Evolutionary conservation across 2,888 invertebrate genomes (phyloP).

Genomic region (Eucriotettix oculatus): DNA sequence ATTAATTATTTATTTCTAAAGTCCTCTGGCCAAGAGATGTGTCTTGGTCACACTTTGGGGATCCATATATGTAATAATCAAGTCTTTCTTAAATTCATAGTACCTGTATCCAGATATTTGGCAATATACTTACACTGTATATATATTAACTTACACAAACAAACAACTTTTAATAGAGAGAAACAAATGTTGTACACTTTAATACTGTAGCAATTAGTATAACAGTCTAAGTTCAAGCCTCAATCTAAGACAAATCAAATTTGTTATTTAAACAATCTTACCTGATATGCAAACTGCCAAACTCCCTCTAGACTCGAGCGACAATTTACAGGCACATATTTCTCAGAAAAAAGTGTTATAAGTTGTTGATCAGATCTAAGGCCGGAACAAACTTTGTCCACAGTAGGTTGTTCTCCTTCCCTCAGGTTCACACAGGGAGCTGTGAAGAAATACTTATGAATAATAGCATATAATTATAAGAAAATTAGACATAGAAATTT

Average conservation of each 20-base stretch:
- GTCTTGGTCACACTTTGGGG: too few relatives aligned
- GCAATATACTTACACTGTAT: neutral
- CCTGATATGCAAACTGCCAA: slow-evolving; percentile 88
- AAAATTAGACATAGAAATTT: too few relatives aligned
- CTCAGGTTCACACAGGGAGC: slow-evolving; percentile 36
- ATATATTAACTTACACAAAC: too few relatives aligned
- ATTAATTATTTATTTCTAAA: too few relatives aligned
- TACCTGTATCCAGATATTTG: too few relatives aligned
- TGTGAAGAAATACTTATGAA: neutral
- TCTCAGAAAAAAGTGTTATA: slow-evolving; percentile 75
- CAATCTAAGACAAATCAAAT: too few relatives aligned
- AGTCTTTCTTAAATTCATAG: too few relatives aligned
- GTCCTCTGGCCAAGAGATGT: too few relatives aligned
- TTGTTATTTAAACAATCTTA: slow-evolving; percentile 14
- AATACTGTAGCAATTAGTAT: too few relatives aligned
- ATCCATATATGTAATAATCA: too few relatives aligned
- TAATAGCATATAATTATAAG: too few relatives aligned
- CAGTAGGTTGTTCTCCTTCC: slow-evolving; percentile 44
- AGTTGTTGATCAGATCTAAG: slow-evolving; percentile 64
- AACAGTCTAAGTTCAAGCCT: too few relatives aligned
- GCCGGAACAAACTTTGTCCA: slow-evolving; percentile 58
- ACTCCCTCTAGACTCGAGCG: slow-evolving; percentile 85
- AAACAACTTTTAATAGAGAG: neutral
- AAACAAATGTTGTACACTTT: neutral
- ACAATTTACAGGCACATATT: slow-evolving; percentile 79